These are phyloP conservation scores for Cerastis rubricosa DNA, from an alignment of 2,888 invertebrate genomes.

Conservation along the genomic window DNA sequence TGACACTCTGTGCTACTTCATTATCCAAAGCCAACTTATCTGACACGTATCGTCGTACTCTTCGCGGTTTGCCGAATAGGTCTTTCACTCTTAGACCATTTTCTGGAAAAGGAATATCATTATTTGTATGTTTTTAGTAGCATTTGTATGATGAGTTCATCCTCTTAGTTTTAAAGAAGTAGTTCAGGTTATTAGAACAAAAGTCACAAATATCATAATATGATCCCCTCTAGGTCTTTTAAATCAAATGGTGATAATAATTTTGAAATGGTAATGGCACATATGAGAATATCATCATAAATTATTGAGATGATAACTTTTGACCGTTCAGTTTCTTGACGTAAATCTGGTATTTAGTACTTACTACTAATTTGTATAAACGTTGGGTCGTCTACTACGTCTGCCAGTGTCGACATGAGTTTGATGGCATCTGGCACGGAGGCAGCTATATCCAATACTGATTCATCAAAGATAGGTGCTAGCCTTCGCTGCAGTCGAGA, in stretches of 20 bases:
- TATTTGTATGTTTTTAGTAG: neutral
- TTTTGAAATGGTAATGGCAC: neutral
- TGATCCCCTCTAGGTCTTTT: neutral
- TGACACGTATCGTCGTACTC: conserved; percentile 82
- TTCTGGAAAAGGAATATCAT: conserved; percentile 77
- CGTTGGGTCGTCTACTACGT: conserved; percentile 88
- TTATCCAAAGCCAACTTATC: conserved; percentile 78
- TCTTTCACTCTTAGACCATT: conserved; percentile 88
- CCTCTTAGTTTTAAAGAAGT: neutral
- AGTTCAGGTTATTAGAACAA: neutral
- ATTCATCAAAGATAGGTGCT: conserved; percentile 87
- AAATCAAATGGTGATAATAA: neutral
- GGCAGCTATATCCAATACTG: conserved; percentile 85
- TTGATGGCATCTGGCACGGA: conserved; percentile 88
- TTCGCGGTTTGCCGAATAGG: conserved; percentile 85
- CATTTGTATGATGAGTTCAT: neutral
- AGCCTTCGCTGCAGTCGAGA: conserved; percentile 84
- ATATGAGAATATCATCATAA: neutral
- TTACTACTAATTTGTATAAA: conserved; percentile 89
- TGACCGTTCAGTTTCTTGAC: neutral
- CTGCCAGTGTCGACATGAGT: conserved; percentile 88
- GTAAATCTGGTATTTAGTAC: conserved; percentile 52
- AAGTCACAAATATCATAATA: neutral
- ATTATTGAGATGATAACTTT: too few relatives aligned
- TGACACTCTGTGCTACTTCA: conserved; percentile 82